Evolutionary conservation across 2,113 vertebrate genomes (phyloP).

Genomic region (Gymnogyps californianus): DNA sequence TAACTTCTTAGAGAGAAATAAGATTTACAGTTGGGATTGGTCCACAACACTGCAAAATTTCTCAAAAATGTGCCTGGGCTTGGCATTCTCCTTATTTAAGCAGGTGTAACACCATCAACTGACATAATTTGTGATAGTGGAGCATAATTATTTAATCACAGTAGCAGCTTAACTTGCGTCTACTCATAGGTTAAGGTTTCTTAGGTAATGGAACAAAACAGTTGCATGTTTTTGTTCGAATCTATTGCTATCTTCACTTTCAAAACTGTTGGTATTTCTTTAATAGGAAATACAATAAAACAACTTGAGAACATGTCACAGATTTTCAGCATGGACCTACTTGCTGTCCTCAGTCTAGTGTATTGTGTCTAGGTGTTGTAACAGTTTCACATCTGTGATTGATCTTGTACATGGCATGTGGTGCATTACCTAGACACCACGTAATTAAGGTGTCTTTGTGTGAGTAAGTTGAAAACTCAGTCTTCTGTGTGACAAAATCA

Average conservation of each 20-base stretch:
- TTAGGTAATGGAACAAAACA: not conserved
- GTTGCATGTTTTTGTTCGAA: not conserved
- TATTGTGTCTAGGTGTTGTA: not conserved
- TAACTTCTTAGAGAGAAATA: not conserved
- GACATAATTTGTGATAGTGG: fast-evolving
- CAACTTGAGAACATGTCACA: not conserved
- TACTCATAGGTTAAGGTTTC: not conserved
- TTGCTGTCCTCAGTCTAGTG: not conserved
- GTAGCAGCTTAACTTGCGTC: not conserved
- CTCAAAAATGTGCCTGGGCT: not conserved
- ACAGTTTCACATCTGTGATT: not conserved
- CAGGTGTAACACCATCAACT: no score
- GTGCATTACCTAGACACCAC: not conserved
- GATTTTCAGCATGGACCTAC: not conserved
- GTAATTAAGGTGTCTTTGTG: not conserved
- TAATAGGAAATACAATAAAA: not conserved
- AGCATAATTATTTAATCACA: not conserved
- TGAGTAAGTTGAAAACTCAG: not conserved
- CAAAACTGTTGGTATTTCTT: not conserved
- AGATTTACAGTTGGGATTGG: not conserved
- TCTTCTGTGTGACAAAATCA: not conserved
- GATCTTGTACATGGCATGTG: not conserved
- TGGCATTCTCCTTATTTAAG: not conserved
- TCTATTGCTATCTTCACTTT: not conserved
- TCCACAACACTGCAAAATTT: not conserved